Conservation (phyloP, 2,888 invertebrate genomes). For the Pherbina coryleti region DNA sequence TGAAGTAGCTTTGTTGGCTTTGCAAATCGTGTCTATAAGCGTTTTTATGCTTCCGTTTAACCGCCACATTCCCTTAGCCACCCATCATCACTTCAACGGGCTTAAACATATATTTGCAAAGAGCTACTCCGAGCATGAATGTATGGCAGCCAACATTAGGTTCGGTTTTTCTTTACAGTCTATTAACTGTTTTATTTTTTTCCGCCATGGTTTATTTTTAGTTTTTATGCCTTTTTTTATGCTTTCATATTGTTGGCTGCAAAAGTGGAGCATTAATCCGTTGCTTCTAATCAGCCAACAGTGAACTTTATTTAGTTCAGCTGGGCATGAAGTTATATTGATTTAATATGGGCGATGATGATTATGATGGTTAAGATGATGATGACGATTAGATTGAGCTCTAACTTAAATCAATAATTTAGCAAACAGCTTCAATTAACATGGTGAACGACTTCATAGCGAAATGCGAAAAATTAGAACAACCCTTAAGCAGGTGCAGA, state of each 20-base stretch:
- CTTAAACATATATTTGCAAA: not conserved
- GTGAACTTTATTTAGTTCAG: conserved; percentile 18
- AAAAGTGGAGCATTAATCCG: conserved; percentile 26
- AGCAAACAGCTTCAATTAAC: not conserved
- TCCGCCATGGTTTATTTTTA: not conserved
- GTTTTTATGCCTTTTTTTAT: not conserved
- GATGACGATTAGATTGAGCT: too few species aligned
- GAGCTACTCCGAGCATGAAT: not conserved
- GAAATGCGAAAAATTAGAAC: too few species aligned
- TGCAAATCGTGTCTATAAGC: not conserved
- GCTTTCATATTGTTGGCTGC: not conserved
- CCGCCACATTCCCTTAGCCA: too few species aligned
- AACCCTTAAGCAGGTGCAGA: too few species aligned
- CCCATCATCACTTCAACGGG: not conserved
- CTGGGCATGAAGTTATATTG: conserved; percentile 3
- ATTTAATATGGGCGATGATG: not conserved
- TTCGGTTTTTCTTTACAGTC: conserved; percentile 6
- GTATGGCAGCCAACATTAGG: conserved; percentile 20
- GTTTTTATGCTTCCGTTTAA: not conserved
- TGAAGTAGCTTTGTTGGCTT: too few species aligned
- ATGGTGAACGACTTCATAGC: too few species aligned
- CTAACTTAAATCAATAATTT: not conserved
- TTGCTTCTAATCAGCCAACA: conserved; percentile 12
- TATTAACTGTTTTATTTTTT: not conserved
- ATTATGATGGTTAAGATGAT: too few species aligned